A percentile compares a stretch with the other conserved stretches of the same genome.
Evolutionary conservation across 35 echinoderm and acorn worm genomes (phyloP).

Genomic region (Ophiothrix spiculata): DNA sequence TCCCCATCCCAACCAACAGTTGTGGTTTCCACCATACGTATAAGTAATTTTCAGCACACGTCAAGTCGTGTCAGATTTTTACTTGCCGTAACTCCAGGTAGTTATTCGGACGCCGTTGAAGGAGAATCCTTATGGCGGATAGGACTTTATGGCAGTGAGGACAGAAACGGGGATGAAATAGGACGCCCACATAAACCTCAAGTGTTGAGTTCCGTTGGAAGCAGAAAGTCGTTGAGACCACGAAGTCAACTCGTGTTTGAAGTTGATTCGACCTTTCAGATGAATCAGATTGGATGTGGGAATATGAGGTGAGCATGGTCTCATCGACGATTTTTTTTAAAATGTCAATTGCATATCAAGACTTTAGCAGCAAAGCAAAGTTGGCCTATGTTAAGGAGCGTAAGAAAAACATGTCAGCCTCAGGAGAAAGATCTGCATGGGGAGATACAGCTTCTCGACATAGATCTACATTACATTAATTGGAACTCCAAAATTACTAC

Average conservation of each 20-base stretch:
- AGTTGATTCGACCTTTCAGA: neutral
- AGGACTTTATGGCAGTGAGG: neutral
- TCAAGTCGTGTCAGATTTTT: neutral
- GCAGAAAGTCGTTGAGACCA: neutral
- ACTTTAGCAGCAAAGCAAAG: neutral
- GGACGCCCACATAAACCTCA: neutral
- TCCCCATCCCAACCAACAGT: neutral
- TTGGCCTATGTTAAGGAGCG: neutral
- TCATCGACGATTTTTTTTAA: neutral
- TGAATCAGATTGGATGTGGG: neutral
- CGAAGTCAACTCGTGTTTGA: neutral
- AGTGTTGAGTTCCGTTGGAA: neutral
- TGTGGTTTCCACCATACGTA: neutral
- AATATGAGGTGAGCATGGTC: neutral
- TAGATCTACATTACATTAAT: no score
- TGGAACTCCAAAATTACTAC: no score
- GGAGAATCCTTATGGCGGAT: constrained; percentile 66
- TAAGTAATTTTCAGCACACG: neutral
- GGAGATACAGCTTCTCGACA: no score
- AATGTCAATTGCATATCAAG: neutral
- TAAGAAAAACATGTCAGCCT: no score
- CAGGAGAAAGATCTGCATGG: no score
- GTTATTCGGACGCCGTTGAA: constrained; percentile 1
- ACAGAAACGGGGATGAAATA: neutral
- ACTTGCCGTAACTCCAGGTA: neutral